Conservation (phyloP, 2,888 invertebrate genomes). For the Andrena praecox region DNA sequence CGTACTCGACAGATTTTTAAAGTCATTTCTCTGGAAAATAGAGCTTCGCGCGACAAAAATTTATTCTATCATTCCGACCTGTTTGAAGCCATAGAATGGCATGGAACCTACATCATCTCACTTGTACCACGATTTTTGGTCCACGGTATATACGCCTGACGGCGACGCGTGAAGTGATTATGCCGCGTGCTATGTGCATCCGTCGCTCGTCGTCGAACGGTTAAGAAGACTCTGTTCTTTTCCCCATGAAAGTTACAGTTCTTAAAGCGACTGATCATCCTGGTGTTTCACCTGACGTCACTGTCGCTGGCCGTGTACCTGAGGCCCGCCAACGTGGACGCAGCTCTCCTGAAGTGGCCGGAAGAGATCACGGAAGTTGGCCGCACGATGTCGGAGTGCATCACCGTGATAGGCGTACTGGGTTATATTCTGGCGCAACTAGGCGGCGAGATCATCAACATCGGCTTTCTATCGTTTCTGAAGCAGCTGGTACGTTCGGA, state of each 20-base stretch:
- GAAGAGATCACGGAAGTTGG: constrained; percentile 86
- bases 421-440: constrained; percentile 96
- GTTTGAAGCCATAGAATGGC: no score
- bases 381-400: constrained; percentile 88
- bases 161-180: no score
- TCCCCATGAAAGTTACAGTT: constrained; percentile 92
- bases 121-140: no score
- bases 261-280: constrained; percentile 94
- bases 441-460: constrained; percentile 97
- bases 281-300: constrained; percentile 94
- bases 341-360: constrained; percentile 86
- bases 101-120: no score
- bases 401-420: constrained; percentile 94
- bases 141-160: no score
- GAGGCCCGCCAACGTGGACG: constrained; percentile 90
- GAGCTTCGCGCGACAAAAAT: no score
- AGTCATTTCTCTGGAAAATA: no score
- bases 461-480: constrained; percentile 95
- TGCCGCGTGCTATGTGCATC: no score
- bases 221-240: neutral
- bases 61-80: no score
- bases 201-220: no score
- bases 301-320: constrained; percentile 96
- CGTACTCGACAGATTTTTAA: neutral
- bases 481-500: constrained; percentile 92